These are phyloP conservation scores for Aegithalos caudatus DNA, from an alignment of 2,113 vertebrate species.

Conservation along the genomic window DNA sequence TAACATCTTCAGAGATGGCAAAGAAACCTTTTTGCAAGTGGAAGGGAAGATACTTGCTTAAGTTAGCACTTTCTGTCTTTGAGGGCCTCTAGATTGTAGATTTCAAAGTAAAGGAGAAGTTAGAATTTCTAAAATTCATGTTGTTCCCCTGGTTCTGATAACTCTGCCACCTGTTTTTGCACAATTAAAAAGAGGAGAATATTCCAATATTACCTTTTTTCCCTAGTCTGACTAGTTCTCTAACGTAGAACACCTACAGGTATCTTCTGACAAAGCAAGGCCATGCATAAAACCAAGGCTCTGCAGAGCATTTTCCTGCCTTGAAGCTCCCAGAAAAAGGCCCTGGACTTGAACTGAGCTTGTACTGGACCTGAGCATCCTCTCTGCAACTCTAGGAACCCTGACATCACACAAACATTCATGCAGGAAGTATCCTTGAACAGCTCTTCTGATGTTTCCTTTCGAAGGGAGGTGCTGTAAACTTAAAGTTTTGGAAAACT, in stretches of 20 bases:
- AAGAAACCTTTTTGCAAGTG: neutral
- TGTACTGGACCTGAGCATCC: neutral
- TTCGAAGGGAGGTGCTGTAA: neutral
- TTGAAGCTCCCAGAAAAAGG: neutral
- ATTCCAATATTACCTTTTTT: neutral
- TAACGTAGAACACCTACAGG: neutral
- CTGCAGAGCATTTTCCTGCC: neutral
- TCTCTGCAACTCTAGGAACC: neutral
- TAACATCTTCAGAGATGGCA: neutral
- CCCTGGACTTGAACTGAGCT: neutral
- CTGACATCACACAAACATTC: rapidly evolving
- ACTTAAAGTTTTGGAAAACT: neutral
- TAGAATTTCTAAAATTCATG: neutral
- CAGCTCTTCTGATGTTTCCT: neutral
- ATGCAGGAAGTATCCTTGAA: neutral
- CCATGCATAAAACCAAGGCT: neutral
- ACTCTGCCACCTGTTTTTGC: neutral
- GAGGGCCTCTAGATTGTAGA: neutral
- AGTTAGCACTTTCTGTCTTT: neutral
- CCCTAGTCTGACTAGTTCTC: neutral
- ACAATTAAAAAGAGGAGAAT: neutral
- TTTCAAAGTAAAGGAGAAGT: neutral
- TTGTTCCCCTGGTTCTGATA: neutral
- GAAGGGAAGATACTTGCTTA: neutral
- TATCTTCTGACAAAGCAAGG: neutral